These are phyloP conservation scores for Theretra japonica DNA, from an alignment of 2,888 invertebrate species.

Conservation along the genomic window DNA sequence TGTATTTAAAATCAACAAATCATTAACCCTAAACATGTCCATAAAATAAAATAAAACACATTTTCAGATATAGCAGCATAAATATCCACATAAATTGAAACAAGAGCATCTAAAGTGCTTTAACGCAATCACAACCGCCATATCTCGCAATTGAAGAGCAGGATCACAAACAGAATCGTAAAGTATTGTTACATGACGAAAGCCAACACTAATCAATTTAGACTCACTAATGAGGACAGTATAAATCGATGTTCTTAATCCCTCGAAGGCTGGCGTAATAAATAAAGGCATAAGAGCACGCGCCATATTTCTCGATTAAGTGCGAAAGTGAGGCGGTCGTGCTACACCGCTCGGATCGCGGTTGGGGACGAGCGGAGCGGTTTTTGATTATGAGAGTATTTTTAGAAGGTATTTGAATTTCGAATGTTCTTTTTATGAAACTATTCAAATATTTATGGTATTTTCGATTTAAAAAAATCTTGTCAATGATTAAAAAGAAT, in stretches of 20 bases:
- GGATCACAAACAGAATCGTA: constrained; percentile 16
- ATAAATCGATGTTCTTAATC: constrained; percentile 80
- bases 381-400: constrained; percentile 27
- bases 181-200: constrained; percentile 44
- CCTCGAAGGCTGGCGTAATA: constrained; percentile 71
- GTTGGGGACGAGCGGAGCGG: constrained; percentile 43
- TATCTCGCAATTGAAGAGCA: constrained; percentile 10
- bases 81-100: too few species aligned
- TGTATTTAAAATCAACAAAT: too few species aligned
- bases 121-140: background rate
- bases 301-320: constrained; percentile 84
- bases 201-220: constrained; percentile 76
- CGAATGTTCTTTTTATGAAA: too few species aligned
- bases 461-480: too few species aligned
- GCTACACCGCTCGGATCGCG: constrained; percentile 49
- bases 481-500: too few species aligned
- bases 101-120: background rate
- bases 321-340: constrained; percentile 77
- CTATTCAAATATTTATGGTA: too few species aligned
- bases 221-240: constrained; percentile 77
- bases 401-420: background rate
- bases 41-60: too few species aligned
- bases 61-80: too few species aligned
- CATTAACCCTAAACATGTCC: too few species aligned
- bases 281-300: constrained; percentile 82